Base-by-base conservation (phyloP, 1,140 invertebrate species). In the Harpegnathos saltator region DNA sequence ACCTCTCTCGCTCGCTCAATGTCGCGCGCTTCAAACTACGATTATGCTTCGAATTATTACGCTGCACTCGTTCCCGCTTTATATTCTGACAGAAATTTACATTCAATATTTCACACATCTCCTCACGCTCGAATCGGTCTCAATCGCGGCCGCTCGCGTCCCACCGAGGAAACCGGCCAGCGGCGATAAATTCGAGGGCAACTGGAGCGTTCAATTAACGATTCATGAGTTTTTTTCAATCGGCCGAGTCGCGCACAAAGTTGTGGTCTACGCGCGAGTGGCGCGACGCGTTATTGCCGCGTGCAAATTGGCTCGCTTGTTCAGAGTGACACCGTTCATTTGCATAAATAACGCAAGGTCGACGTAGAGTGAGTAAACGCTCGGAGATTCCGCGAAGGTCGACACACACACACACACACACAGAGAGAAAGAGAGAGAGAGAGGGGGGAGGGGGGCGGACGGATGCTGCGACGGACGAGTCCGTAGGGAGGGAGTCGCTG, bases 201-300 rank as follows among this genome's bases (percentile, higher is more conserved):
- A 29, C n/a, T 22, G 17, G 24, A 2, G n/a, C 71, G 44, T 50
- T 17, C 58, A 68, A 68, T 68, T 54, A 78, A 38, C 11, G 17
- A 78, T 78, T 78, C 68, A 78, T 48, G 11, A 15, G 14, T 0
- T n/a, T 26, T 38, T 78, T 78, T 56, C 62, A 78, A 74, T 74
- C 38, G 33, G 22, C 12, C 0, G 12, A 52, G 38, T 26, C 22
- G n/a, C n/a, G n/a, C n/a, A 29, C 44, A 17, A 48, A 24, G 22
- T 61, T 17, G 5, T 19, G n/a, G n/a, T 44, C 17, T 44, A 44
- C 38, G 9, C 11, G 38, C 38, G 38, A 11, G 5, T 33, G n/a
- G n/a, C 52, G 19, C 15, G 22, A 48, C 24, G 17, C 48, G 38
- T 62, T 62, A 74, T 61, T 62, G 26, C 44, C 26, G n/a, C 26